Conservation (phyloP, 2,113 vertebrate genomes). For the Willisornis vidua region DNA sequence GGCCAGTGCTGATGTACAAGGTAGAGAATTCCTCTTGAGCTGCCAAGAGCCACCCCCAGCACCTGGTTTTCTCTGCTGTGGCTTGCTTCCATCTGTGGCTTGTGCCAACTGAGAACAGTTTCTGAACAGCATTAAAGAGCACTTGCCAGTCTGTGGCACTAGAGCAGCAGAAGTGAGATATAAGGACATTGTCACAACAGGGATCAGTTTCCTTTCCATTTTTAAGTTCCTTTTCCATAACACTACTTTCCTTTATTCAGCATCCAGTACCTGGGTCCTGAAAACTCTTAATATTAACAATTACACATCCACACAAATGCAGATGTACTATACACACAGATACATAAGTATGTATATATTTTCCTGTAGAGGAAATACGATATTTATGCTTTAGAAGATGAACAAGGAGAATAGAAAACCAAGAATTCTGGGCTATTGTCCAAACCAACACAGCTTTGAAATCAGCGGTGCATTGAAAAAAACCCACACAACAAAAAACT, state of each 20-base stretch:
- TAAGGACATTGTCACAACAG: background rate
- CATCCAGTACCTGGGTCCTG: background rate
- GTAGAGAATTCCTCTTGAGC: background rate
- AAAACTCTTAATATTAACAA: background rate
- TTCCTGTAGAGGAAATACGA: background rate
- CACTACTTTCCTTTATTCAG: background rate
- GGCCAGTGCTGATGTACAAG: background rate
- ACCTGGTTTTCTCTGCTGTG: background rate
- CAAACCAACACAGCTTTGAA: slow-evolving; percentile 71
- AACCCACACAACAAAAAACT: background rate
- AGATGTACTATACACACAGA: background rate
- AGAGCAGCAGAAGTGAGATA: accelerated
- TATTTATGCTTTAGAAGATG: slow-evolving; percentile 43
- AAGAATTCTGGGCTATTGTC: slow-evolving; percentile 50
- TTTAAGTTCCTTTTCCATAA: background rate
- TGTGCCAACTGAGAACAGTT: background rate
- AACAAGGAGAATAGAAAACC: slow-evolving; percentile 51
- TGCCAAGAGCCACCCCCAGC: background rate
- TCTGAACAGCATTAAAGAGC: background rate
- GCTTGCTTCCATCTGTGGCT: background rate
- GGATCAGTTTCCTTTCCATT: background rate
- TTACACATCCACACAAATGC: background rate
- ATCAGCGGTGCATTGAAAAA: slow-evolving; percentile 12
- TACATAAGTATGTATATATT: background rate
- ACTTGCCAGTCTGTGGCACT: background rate